Conservation (phyloP, 2,888 invertebrate genomes). For the Lordiphosa andalusiaca region DNA sequence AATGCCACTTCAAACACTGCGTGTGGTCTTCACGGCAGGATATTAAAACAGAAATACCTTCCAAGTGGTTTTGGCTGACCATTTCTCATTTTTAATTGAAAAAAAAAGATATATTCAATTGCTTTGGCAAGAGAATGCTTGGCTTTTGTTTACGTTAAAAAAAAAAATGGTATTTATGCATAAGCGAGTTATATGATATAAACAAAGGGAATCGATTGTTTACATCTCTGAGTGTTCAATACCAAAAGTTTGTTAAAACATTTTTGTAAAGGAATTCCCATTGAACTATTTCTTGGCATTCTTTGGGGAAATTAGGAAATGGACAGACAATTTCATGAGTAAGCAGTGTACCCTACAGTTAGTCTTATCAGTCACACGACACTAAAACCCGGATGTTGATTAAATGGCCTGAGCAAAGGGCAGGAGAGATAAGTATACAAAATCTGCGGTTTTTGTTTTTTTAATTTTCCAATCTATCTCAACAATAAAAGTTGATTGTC, state of each 20-base stretch:
- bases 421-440: background rate
- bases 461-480: too few species aligned
- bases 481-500: too few species aligned
- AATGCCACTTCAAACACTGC: slow-evolving; percentile 31
- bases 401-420: too few species aligned
- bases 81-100: slow-evolving; percentile 37
- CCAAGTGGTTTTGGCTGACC: slow-evolving; percentile 14
- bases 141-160: slow-evolving; percentile 24
- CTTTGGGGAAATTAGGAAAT: background rate
- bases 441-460: background rate
- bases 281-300: slow-evolving; percentile 2
- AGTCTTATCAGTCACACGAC: too few species aligned
- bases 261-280: slow-evolving; percentile 6
- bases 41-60: slow-evolving; percentile 18
- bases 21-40: slow-evolving; percentile 24
- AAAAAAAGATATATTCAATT: slow-evolving; percentile 13
- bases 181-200: slow-evolving; percentile 21
- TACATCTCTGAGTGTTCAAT: slow-evolving; percentile 14
- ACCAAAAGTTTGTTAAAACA: slow-evolving; percentile 9
- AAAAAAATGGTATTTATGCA: slow-evolving; percentile 1
- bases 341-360: too few species aligned
- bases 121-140: slow-evolving; percentile 29
- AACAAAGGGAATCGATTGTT: slow-evolving; percentile 39
- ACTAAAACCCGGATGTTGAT: too few species aligned
- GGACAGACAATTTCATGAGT: too few species aligned